These are phyloP conservation scores for Rhipidura dahli DNA, from an alignment of 2,113 vertebrate genomes.

Conservation along the genomic window DNA sequence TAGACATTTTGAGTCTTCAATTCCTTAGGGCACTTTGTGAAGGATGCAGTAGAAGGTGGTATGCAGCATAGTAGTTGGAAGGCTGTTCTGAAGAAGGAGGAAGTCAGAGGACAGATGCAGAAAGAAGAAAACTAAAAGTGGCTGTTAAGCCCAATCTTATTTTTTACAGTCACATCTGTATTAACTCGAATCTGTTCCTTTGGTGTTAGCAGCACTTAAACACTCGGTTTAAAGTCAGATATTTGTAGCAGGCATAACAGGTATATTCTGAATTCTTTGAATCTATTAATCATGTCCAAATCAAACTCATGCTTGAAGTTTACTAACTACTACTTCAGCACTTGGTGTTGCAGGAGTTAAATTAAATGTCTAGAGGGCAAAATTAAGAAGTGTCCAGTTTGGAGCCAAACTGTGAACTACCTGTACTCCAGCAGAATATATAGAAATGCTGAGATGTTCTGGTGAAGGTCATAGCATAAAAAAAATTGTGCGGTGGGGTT, in stretches of 20 bases:
- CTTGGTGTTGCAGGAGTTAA: neutral
- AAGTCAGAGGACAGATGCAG: neutral
- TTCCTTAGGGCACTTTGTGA: neutral
- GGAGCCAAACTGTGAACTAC: neutral
- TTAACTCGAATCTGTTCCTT: neutral
- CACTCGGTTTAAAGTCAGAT: neutral
- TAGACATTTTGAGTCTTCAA: neutral
- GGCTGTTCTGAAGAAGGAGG: neutral
- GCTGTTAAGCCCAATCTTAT: neutral
- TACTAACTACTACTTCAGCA: neutral
- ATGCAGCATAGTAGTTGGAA: neutral
- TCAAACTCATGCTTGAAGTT: neutral
- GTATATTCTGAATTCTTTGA: neutral
- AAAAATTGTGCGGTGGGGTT: neutral
- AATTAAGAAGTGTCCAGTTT: neutral
- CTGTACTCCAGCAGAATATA: neutral
- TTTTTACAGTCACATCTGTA: neutral
- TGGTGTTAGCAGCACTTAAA: neutral
- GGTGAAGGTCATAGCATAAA: neutral
- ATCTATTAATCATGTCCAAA: neutral
- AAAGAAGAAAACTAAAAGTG: neutral
- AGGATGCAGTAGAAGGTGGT: neutral
- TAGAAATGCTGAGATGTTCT: neutral
- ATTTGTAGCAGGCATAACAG: neutral
- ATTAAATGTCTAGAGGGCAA: neutral